phyloP scores from a whole-genome alignment of 2,888 invertebrate species.

The Hydroisotoma schaefferi region DNA sequence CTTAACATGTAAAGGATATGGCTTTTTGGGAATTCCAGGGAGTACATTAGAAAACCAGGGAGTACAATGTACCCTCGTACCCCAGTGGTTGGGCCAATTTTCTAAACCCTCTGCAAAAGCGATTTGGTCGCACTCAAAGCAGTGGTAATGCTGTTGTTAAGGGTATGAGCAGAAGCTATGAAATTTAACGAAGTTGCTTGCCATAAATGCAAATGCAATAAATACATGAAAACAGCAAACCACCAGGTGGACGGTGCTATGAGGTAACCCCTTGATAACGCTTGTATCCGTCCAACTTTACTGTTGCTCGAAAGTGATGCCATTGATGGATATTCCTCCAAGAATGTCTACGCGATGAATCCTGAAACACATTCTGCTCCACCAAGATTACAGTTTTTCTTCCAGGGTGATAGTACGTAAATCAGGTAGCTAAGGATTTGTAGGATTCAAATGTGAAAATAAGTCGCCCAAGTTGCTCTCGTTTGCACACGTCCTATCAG shows the following conservation, averaged over 20 bases:
- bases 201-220: too few species aligned
- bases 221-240: not conserved
- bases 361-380: slow-evolving; percentile 9
- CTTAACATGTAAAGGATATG: too few species aligned
- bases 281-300: not conserved
- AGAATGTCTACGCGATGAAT: slow-evolving; percentile 5
- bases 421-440: not conserved
- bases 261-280: not conserved
- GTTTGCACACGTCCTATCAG: not conserved
- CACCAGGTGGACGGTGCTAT: slow-evolving; percentile 1
- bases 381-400: not conserved
- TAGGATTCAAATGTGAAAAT: not conserved
- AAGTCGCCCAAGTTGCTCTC: not conserved
- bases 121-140: too few species aligned
- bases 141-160: too few species aligned
- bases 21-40: too few species aligned
- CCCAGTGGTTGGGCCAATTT: too few species aligned
- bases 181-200: too few species aligned
- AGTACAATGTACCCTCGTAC: too few species aligned
- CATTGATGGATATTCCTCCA: slow-evolving; percentile 1
- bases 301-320: not conserved
- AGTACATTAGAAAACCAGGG: too few species aligned
- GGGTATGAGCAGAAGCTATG: too few species aligned
- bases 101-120: too few species aligned
- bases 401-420: not conserved